Evolutionary conservation across 2,888 invertebrate species (phyloP), one percentile per base, ranked within the genome.

Genomic region (Piscicola geometra): DNA sequence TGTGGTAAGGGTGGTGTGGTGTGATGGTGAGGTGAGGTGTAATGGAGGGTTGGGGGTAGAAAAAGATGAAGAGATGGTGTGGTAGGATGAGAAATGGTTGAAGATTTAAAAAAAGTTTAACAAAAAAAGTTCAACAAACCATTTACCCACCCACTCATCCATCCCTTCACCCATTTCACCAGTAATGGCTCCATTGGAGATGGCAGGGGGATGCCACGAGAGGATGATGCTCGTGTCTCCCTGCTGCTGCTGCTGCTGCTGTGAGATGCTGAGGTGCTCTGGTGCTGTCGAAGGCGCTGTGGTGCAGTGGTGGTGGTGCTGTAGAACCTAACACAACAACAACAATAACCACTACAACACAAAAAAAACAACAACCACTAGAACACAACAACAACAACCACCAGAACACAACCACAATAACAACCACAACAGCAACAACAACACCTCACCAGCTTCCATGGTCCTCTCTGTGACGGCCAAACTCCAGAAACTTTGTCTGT

Each of bases 381-480:
- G 15, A 52, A 52, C 52, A 18, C 52, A 18, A 52, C 15, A 15
- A 52, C n/a, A n/a, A n/a, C n/a, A n/a, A n/a, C n/a, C n/a, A n/a
- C n/a, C n/a, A n/a, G n/a, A n/a, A n/a, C n/a, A 66, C 15, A 28
- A 66, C 9, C 15, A 66, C n/a, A 30, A 66, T 28, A 66, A 15
- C 30, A 12, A n/a, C 15, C 66, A 66, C 9, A 66, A 15, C 15
- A 15, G 9, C 9, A n/a, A n/a, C 9, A 30, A 15, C 9, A 28
- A 66, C 9, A 66, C n/a, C 35, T 32, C 18, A 86, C 86, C 85
- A 68, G 86, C 90, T 86, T 93, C 92, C 83, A 90, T 89, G 0
- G 97, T 96, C 79, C 90, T 91, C 87, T 97, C 97, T 75, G 90
- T 87, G 30, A 93, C 95, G 0, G 94, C 90, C 93, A 99, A 93